Base-by-base conservation (phyloP, 2,797 vertebrate genomes). In the Falco columbarius region DNA sequence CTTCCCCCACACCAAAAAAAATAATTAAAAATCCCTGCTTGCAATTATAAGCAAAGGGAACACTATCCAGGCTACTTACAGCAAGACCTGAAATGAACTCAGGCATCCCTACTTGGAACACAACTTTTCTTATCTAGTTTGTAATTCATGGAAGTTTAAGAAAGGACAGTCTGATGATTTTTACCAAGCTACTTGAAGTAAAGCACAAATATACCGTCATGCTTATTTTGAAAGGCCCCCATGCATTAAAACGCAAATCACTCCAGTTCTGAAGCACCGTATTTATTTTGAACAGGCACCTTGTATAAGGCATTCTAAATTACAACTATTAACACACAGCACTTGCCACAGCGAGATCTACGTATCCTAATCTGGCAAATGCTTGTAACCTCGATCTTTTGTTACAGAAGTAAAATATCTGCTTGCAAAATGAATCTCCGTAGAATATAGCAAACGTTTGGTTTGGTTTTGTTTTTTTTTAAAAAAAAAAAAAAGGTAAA, bases 81-180 rank as follows among this genome's bases (percentile, higher is more conserved):
- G 88, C 88, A 90, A 95, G 97, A 97, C 96, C 98, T 95, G 86
- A 95, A 96, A 97, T 97, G 97, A 98, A 98, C 97, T 95, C 93
- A 59, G 65, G 44, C 75, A 73, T 90, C 36, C 36, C 91, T 85
- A 51, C 49, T 82, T 70, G 51, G 49, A 77, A 62, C 40, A 16
- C 46, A 70, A 58, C 65, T 79, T 49, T 83, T 84, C 87, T 92
- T 88, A 87, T 68, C 92, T 92, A 59, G 27, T 82, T 97, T 67
- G 94, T 83, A 94, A 76, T 90, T 93, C 56, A 76, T 14, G 46
- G 76, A 97, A 96, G 95, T 86, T 67, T 59, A 85, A 83, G 54
- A 90, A 84, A 30, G 15, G 8, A 89, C 74, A 58, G 68, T 46
- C 83, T 84, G 27, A 86, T 76, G 30, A 89, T 94, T 96, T 93